These are phyloP conservation scores for Puma concolor DNA, from an alignment of 2,113 vertebrate species.

Conservation along the genomic window DNA sequence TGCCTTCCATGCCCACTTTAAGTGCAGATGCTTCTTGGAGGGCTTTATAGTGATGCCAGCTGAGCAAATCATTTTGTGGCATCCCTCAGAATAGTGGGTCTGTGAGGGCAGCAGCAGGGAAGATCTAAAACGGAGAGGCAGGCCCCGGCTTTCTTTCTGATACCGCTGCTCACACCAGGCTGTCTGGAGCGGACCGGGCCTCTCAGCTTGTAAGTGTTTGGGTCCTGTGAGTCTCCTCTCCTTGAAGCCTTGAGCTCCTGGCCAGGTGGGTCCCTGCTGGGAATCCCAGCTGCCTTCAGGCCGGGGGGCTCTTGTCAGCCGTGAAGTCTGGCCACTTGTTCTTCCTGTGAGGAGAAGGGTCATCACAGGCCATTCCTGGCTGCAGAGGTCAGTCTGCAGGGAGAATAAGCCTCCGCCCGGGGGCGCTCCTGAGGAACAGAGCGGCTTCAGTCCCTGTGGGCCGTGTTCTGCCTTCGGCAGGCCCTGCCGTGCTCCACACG, in stretches of 20 bases:
- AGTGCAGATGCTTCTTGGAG: neutral
- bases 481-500: neutral
- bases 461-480: neutral
- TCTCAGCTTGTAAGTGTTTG: neutral
- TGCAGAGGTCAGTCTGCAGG: neutral
- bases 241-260: neutral
- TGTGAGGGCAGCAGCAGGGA: neutral
- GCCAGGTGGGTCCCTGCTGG: fast-evolving
- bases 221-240: neutral
- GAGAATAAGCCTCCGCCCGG: neutral
- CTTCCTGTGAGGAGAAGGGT: neutral
- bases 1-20: neutral
- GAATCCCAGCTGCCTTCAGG: neutral
- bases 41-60: neutral
- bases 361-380: neutral
- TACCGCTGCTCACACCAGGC: neutral
- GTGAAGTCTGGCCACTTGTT: neutral
- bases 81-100: neutral
- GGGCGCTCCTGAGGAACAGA: neutral
- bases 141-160: neutral
- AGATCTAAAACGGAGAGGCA: neutral
- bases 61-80: neutral
- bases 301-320: neutral
- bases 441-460: neutral
- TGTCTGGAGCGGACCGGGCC: neutral